Conservation (phyloP, 1,140 invertebrate species). For the Oncopodura yosiiana region DNA sequence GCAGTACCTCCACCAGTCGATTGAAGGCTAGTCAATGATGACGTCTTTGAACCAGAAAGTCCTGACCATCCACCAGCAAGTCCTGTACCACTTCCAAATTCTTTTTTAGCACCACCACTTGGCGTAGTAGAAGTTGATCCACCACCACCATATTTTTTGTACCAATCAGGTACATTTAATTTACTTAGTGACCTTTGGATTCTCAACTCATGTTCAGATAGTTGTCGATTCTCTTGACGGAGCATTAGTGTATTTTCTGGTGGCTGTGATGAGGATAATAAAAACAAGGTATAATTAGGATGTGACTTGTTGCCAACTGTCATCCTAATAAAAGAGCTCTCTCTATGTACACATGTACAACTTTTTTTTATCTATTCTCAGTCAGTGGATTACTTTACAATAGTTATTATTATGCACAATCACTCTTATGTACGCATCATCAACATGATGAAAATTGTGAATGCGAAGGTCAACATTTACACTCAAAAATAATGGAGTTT, state of each 20-base stretch:
- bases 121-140: slow-evolving; percentile 38
- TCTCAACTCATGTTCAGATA: slow-evolving; percentile 82
- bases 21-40: slow-evolving; percentile 55
- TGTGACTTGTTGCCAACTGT: too few relatives aligned
- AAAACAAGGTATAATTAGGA: too few relatives aligned
- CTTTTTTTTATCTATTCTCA: too few relatives aligned
- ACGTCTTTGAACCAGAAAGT: slow-evolving; percentile 60
- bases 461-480: too few relatives aligned
- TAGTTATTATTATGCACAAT: too few relatives aligned
- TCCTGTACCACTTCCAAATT: slow-evolving; percentile 38
- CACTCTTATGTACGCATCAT: too few relatives aligned
- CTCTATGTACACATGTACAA: too few relatives aligned
- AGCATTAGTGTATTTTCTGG: slow-evolving; percentile 72
- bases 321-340: too few relatives aligned
- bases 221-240: slow-evolving; percentile 63
- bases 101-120: slow-evolving; percentile 29
- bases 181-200: slow-evolving; percentile 84
- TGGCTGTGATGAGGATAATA: slow-evolving; percentile 64
- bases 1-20: too few relatives aligned
- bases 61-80: slow-evolving; percentile 53
- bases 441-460: too few relatives aligned
- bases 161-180: slow-evolving; percentile 90
- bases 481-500: too few relatives aligned
- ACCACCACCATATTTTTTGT: slow-evolving; percentile 64
- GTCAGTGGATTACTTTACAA: too few relatives aligned